Evolutionary conservation across 2,797 vertebrate genomes (phyloP), one percentile per base, ranked within the genome.

Genomic region (Siniperca scherzeri): DNA sequence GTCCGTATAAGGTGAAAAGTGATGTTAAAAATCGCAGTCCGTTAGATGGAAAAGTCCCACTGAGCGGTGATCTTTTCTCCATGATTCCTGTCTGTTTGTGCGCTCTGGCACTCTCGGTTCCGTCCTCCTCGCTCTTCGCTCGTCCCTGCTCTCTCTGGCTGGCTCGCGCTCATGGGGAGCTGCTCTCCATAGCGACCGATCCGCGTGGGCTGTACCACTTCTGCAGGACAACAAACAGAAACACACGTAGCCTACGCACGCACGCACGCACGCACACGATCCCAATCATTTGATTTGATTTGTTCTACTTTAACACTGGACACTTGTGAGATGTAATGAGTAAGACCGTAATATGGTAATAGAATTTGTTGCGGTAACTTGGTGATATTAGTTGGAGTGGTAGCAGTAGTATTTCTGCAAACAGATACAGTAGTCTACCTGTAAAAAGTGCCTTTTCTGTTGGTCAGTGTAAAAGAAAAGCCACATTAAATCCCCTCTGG

Each of bases 121-220:
- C 55, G 74, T 87, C 70, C 82, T 83, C 42, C 78, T 87, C 67
- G 16, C 72, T 81, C 62, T 75, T 82, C 80, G 16, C 77, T 84
- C 62, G 40, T 65, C 64, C 50, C 69, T 53, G 64, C 75, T 81
- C 82, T 38, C 50, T 81, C 73, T 83, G 65, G 5, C 71, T 87
- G 44, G 10, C 90, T 82, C 88, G 69, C 75, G 86, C 89, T 89
- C 80, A 50, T 74, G 50, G 40, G 81, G 80, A 86, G 64, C 89
- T 80, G 52, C 75, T 93, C 91, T 90, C 94, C 93, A 92, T 91
- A 56, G 91, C 89, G 89, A 95, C 92, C 70, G 84, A 44, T 50
- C 78, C 82, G 91, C 89, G 93, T 94, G 94, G 94, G 93, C 90
- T 82, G 94, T 78, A 94, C 94, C 94, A 91, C 81, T 83, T 52